Evolutionary conservation across 1,140 invertebrate species (phyloP).

Genomic region (Aleiodes sp.): DNA sequence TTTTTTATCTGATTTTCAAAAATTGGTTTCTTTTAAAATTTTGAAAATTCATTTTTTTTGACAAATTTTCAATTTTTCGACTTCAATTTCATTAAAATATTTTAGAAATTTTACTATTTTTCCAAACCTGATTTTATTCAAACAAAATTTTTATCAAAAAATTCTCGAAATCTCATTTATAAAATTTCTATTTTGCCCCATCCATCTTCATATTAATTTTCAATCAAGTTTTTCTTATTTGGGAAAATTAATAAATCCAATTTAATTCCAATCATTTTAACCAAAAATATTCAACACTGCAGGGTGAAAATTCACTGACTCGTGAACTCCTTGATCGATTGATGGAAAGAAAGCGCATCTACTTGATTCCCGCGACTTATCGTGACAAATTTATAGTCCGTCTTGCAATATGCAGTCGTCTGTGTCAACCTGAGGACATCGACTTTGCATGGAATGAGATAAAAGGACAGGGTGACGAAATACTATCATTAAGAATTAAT

Average conservation of each 20-base stretch:
- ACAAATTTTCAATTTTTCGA: too few species aligned
- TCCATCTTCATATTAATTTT: not conserved
- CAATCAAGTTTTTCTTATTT: too few species aligned
- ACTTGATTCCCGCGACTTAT: constrained; percentile 81
- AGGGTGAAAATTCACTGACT: constrained; percentile 79
- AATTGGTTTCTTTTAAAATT: too few species aligned
- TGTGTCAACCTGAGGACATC: constrained; percentile 77
- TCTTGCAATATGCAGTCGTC: constrained; percentile 83
- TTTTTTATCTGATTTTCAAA: not conserved
- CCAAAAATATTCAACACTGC: constrained; percentile 42
- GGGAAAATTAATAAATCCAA: constrained; percentile 2
- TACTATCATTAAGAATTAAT: constrained; percentile 12
- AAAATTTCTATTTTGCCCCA: too few species aligned
- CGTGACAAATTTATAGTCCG: constrained; percentile 78
- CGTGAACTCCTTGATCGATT: constrained; percentile 80
- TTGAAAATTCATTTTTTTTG: too few species aligned
- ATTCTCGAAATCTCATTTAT: too few species aligned
- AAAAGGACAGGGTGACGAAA: constrained; percentile 62
- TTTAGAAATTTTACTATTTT: too few species aligned
- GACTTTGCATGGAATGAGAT: constrained; percentile 87
- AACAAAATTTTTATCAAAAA: too few species aligned
- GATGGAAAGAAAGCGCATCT: constrained; percentile 82
- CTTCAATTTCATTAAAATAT: too few species aligned
- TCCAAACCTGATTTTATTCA: too few species aligned
- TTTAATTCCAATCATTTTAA: not conserved